Evolutionary conservation across 2,113 vertebrate genomes (phyloP), one percentile per base, ranked within the genome.

Genomic region (Morphnarchus princeps): DNA sequence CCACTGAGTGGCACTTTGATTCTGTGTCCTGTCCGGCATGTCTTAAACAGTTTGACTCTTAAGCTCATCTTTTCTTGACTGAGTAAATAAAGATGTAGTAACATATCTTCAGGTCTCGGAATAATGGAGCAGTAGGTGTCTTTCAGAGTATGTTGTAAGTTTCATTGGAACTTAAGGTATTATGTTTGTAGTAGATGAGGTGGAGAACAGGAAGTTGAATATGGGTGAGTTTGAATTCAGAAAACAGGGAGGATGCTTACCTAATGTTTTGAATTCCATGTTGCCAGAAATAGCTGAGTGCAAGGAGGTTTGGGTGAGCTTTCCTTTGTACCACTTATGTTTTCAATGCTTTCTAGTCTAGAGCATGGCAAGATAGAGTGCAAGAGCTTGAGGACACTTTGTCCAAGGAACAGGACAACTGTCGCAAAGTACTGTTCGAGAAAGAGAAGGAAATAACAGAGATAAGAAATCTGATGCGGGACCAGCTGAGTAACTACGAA

Each of bases 401-500:
- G 95, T 83, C 92, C 66, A 98, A 98, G 87, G 99, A 99, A 91
- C 98, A 97, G 82, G 99, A 99, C 82, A 92, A 83, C 18, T 97
- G 87, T 38, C 98, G 97, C 25, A 98, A 96, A 88, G 84, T 97
- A 13, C 97, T 99, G 69, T 72, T 95, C 0, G 99, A 99, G 31
- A 99, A 98, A 82, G 99, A 99, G 91, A 97, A 97, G 1, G 98
- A 99, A 94, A 94, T 99, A 79, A 93, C 97, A 0, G 98, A 99
- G 58, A 98, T 99, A 62, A 97, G 98, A 78, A 96, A 95, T 74
- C 98, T 97, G 95, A 99, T 99, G 98, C 98, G 99, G 91, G 97
- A 98, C 7, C 99, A 99, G 88, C 96, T 99, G 84, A 98, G 91
- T 5, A 98, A 99, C 45, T 99, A 99, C 0, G 98, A 99, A 24